phyloP scores from a whole-genome alignment of 2,888 invertebrate species.

The Blastobasis lacticolella region DNA sequence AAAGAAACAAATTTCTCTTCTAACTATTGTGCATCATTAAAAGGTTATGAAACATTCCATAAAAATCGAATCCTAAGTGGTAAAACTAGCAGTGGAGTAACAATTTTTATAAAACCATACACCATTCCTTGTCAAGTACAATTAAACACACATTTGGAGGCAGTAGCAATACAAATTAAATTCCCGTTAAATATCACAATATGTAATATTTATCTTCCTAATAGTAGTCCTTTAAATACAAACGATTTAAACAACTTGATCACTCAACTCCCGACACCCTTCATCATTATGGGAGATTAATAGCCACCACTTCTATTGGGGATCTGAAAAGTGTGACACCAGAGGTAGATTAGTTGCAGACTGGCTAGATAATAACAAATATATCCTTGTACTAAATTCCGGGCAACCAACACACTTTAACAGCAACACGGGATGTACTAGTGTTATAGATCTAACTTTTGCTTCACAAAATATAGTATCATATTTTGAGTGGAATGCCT shows the following conservation, averaged over 20 bases:
- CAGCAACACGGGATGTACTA: conserved; percentile 7
- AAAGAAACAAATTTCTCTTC: conserved; percentile 10
- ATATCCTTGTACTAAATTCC: conserved; percentile 5
- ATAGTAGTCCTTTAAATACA: conserved; percentile 3
- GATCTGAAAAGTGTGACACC: conserved; percentile 9
- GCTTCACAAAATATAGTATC: conserved; percentile 12
- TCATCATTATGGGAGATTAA: not conserved
- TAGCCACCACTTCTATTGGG: conserved; percentile 12
- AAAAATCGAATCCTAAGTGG: not conserved
- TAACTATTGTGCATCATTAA: conserved; percentile 5
- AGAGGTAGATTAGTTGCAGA: conserved; percentile 8
- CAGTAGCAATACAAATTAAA: conserved; percentile 6
- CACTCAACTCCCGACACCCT: too few species aligned
- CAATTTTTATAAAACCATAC: too few species aligned
- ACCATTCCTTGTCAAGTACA: too few species aligned
- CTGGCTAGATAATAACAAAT: conserved; percentile 1
- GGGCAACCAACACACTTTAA: conserved; percentile 10
- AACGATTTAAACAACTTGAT: conserved; percentile 3
- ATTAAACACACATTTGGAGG: conserved; percentile 2
- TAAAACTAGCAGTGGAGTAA: too few species aligned
- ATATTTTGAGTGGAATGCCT: conserved; percentile 17
- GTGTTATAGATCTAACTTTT: conserved; percentile 10
- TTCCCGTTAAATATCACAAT: conserved; percentile 7
- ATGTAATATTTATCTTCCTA: conserved; percentile 10
- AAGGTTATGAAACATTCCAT: conserved; percentile 2